Percentiles rank a stretch among this genome's conserved stretches.
phyloP scores from a whole-genome alignment of 2,888 invertebrate genomes.

The Polyommatus icarus region DNA sequence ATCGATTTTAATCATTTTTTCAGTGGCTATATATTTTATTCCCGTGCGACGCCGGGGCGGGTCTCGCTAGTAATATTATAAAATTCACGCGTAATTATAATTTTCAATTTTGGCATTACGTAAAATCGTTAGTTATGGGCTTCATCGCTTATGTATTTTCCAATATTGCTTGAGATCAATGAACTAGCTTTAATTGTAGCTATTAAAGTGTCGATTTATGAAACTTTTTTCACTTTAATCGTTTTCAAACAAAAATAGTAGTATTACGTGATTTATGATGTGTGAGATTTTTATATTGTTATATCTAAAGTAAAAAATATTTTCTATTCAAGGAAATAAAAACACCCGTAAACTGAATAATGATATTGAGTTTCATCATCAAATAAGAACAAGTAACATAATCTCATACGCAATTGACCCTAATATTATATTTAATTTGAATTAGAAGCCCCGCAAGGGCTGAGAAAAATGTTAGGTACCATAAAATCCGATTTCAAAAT shows the following conservation, averaged over 20 bases:
- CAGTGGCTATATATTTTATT: no score
- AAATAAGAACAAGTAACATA: not conserved
- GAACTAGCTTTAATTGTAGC: slow-evolving; percentile 9
- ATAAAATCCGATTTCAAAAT: not conserved
- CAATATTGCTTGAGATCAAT: not conserved
- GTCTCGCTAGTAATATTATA: not conserved
- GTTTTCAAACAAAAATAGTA: not conserved
- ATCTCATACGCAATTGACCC: not conserved
- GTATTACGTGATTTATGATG: not conserved
- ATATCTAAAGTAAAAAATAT: not conserved
- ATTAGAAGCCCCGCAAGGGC: not conserved
- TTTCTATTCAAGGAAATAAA: not conserved
- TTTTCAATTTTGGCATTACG: slow-evolving; percentile 21
- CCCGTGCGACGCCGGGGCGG: no score
- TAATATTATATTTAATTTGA: not conserved
- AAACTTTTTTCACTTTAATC: slow-evolving; percentile 8
- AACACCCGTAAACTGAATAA: not conserved
- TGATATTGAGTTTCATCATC: not conserved
- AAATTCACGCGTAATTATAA: slow-evolving; percentile 16
- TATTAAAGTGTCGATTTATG: not conserved
- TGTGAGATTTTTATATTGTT: not conserved
- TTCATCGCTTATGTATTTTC: not conserved
- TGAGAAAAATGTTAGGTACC: not conserved
- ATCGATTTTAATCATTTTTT: no score
- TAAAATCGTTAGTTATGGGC: not conserved